phyloP scores from a whole-genome alignment of 2,797 vertebrate species.

The Monodelphis domestica region DNA sequence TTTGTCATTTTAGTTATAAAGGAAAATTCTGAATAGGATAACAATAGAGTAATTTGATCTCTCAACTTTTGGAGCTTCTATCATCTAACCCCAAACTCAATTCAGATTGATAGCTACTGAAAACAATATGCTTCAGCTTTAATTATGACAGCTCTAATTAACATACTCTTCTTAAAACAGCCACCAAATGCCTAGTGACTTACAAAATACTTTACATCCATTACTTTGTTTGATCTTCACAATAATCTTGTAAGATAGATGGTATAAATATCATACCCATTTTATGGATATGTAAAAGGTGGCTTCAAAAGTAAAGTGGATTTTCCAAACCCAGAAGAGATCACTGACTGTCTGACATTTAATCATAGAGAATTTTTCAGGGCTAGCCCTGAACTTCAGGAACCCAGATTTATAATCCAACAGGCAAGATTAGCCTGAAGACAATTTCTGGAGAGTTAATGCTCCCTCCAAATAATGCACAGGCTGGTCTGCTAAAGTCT shows the following conservation, averaged over 20 bases:
- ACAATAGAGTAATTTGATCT: not conserved
- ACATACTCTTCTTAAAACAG: no score
- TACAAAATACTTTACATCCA: no score
- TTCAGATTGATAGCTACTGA: not conserved
- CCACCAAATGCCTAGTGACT: no score
- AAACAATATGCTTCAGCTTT: not conserved
- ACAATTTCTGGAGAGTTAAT: not conserved
- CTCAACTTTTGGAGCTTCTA: not conserved
- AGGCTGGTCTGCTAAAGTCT: not conserved
- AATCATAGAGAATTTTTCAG: not conserved
- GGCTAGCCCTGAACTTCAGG: not conserved
- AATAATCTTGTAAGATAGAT: no score
- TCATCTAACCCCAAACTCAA: not conserved
- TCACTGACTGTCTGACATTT: not conserved
- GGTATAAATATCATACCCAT: no score
- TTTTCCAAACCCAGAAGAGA: not conserved
- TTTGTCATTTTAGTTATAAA: slow-evolving; percentile 7
- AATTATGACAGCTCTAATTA: not conserved
- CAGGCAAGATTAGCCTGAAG: not conserved
- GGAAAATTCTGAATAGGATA: not conserved
- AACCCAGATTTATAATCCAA: not conserved
- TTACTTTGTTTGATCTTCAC: no score
- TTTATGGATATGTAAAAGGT: no score
- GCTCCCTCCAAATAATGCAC: not conserved
- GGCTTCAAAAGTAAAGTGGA: not conserved